Percentiles rank a stretch among this genome's conserved stretches.
Evolutionary conservation across 2,888 invertebrate species (phyloP).

Genomic region (Platerodrilus igneus): DNA sequence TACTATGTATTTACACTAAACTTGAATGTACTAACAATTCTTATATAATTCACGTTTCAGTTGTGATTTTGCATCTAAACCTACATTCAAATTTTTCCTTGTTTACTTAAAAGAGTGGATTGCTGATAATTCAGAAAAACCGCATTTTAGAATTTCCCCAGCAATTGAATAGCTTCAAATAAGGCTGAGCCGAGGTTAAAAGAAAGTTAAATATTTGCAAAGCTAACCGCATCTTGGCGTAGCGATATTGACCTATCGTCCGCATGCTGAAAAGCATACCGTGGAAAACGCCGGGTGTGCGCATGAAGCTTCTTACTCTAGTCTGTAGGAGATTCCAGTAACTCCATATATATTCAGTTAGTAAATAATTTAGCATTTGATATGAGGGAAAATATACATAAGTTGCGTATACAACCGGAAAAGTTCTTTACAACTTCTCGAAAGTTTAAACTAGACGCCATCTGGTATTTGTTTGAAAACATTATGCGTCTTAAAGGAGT

Average conservation of each 20-base stretch:
- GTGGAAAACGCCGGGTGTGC: conserved; percentile 9
- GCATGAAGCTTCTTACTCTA: conserved; percentile 8
- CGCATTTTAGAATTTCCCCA: too few relatives aligned
- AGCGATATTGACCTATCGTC: conserved; percentile 19
- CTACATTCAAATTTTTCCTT: too few relatives aligned
- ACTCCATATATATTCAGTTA: conserved; percentile 12
- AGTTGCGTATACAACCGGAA: conserved; percentile 18
- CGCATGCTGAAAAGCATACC: conserved; percentile 11
- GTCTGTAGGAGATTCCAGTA: conserved; percentile 5
- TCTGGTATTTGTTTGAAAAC: too few relatives aligned
- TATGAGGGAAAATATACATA: conserved; percentile 23
- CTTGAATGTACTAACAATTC: too few relatives aligned
- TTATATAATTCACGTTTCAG: too few relatives aligned
- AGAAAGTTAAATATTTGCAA: conserved; percentile 20
- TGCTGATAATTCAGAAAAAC: too few relatives aligned
- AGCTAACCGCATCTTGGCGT: conserved; percentile 15
- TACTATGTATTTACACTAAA: too few relatives aligned
- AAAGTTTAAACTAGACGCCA: conserved; percentile 19
- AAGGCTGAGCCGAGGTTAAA: conserved; percentile 15
- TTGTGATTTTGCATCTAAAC: too few relatives aligned
- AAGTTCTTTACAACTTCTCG: conserved; percentile 20
- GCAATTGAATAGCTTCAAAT: too few relatives aligned
- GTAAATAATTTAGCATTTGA: conserved; percentile 21
- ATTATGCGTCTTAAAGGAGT: too few relatives aligned
- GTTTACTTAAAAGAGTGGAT: too few relatives aligned